These are phyloP conservation scores for Lasioglossum lativentre DNA, from an alignment of 2,888 invertebrate species.

Conservation along the genomic window DNA sequence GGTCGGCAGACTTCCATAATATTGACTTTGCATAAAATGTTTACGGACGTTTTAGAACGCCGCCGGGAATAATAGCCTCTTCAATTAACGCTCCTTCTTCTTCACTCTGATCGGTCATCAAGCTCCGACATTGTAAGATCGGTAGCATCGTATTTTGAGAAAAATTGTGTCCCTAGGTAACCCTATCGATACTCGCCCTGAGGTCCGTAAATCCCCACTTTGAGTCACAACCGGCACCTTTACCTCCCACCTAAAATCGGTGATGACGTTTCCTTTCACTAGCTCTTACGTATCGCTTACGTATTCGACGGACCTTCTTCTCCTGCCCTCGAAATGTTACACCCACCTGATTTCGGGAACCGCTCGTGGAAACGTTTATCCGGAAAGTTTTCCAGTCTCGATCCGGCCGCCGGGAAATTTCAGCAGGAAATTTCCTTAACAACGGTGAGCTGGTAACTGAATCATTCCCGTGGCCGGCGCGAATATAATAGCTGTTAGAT, in stretches of 20 bases:
- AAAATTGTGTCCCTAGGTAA: constrained; percentile 1
- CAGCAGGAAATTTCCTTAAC: neutral
- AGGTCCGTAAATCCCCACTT: constrained; percentile 2
- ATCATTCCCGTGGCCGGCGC: neutral
- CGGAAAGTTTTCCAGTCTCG: neutral
- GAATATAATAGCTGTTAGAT: neutral
- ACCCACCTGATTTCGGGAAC: constrained; percentile 14
- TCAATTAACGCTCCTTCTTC: constrained; percentile 4
- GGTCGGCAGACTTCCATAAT: neutral
- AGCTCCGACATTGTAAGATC: neutral
- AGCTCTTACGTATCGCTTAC: constrained; percentile 45
- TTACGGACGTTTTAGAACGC: constrained; percentile 15
- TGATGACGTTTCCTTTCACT: constrained; percentile 74
- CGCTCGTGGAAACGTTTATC: neutral
- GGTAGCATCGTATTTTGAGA: neutral
- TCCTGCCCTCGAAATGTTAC: constrained; percentile 3
- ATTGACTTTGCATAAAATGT: constrained; percentile 5
- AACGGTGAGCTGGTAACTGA: neutral
- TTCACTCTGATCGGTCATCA: neutral
- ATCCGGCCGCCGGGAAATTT: neutral
- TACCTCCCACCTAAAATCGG: constrained; percentile 47
- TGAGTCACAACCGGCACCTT: constrained; percentile 19
- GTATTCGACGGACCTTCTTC: constrained; percentile 12
- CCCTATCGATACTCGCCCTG: constrained; percentile 28
- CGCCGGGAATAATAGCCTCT: neutral